These are phyloP conservation scores for Dolichopus griseipennis DNA, from an alignment of 2,888 invertebrate species.

Conservation along the genomic window DNA sequence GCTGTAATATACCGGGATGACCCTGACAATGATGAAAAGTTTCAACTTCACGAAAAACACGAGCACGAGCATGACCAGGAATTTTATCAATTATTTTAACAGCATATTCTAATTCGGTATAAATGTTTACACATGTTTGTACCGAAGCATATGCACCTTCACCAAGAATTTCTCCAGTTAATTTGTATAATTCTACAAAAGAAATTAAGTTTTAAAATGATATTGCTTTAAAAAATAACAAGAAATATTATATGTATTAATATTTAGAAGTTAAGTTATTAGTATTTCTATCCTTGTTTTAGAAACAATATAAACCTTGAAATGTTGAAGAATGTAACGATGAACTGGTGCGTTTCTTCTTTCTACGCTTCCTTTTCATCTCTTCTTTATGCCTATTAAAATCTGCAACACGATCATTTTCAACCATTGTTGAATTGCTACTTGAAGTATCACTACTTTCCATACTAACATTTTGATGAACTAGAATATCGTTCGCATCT, in stretches of 20 bases:
- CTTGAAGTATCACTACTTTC: conserved; percentile 24
- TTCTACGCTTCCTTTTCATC: conserved; percentile 76
- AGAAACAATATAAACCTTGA: conserved; percentile 59
- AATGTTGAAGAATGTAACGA: conserved; percentile 83
- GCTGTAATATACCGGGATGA: conserved; percentile 94
- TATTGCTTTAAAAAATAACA: background rate
- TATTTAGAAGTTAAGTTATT: background rate
- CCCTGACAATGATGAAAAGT: conserved; percentile 97
- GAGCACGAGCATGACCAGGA: conserved; percentile 84
- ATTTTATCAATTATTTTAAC: conserved; percentile 96
- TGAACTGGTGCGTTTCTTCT: conserved; percentile 83
- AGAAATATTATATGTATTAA: background rate
- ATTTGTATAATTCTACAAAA: conserved; percentile 78
- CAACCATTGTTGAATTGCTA: conserved; percentile 32
- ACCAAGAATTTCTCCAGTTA: conserved; percentile 92
- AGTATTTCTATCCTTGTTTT: background rate
- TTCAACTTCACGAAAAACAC: conserved; percentile 95
- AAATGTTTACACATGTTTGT: conserved; percentile 83
- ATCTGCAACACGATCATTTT: conserved; percentile 46
- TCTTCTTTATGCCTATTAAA: conserved; percentile 75
- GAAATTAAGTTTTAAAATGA: background rate
- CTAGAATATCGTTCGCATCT: background rate
- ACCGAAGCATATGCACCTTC: conserved; percentile 96
- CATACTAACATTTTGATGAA: conserved; percentile 19
- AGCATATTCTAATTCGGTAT: conserved; percentile 88